Base-by-base conservation (phyloP, 2,797 vertebrate genomes). In the Pteronotus mesoamericanus region DNA sequence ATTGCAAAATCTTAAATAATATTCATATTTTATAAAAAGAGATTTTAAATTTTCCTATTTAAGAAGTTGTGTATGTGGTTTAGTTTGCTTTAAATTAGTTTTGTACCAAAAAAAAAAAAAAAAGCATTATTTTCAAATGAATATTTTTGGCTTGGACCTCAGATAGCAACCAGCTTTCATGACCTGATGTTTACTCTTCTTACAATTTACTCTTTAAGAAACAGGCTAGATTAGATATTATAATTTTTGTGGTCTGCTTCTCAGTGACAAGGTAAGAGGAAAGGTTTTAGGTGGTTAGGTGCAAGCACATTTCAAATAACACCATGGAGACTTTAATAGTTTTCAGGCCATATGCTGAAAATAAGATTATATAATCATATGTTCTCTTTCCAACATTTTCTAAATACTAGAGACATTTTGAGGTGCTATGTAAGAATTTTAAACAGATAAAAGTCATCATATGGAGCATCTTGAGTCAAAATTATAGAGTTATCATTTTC, bases 41-140 rank as follows among this genome's bases (percentile, higher is more conserved):
- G 0, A 74, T n/a, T 46, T 87, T 79, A 44, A 24, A 5, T 53
- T 66, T 95, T 95, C 2, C 22, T 24, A 29, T 48, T 94, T 57
- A 88, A 71, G 72, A 94, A 71, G 44, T 71, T 16, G 15, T 57
- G 2, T 29, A 22, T 14, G 6, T 87, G 29, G 10, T 64, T 95
- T 83, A 44, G 79, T 46, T 85, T 95, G 26, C 32, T 91, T 87
- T 96, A 42, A 69, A 59, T 95, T 86, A 83, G 29, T 77, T 96
- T 90, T 89, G 32, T 74, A 29, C 5, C 18, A 59, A 48, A 18
- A 37, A 66, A 39, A 32, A 11, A 5, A 66, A 39, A 32, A 11
- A 5, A 32, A 48, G 29, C 32, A 22, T 75, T 22, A 51, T 26
- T 75, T 87, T 79, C 34, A 82, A 94, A 79, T 42, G 32, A 83